These are phyloP conservation scores for Indicator indicator DNA, from an alignment of 2,113 vertebrate genomes.

Conservation along the genomic window DNA sequence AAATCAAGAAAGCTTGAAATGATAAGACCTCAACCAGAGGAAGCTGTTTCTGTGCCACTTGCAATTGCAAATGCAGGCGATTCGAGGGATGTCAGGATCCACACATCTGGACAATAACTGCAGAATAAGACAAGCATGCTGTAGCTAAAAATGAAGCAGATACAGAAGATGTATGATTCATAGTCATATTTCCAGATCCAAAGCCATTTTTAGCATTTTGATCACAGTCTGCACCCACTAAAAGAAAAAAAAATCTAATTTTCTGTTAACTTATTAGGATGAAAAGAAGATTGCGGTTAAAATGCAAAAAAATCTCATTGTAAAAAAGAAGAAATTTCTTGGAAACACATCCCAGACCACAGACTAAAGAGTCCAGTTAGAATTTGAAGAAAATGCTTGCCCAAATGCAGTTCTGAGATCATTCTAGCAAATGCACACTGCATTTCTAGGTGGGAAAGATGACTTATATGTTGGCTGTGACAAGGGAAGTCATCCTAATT, in stretches of 20 bases:
- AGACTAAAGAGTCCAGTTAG: not conserved
- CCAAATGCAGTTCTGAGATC: not conserved
- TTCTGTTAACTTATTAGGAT: not conserved
- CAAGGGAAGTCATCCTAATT: constrained; percentile 10
- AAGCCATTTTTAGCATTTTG: not conserved
- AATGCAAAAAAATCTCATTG: not conserved
- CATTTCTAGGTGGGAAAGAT: constrained; percentile 24
- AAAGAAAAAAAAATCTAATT: not conserved
- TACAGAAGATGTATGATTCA: not conserved
- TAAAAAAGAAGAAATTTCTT: not conserved
- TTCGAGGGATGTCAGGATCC: not conserved
- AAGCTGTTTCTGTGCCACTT: constrained; percentile 24
- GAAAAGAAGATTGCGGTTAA: not conserved
- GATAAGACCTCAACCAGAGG: not conserved
- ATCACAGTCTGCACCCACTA: not conserved
- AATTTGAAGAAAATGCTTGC: not conserved
- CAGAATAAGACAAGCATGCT: not conserved
- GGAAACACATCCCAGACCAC: fast-evolving
- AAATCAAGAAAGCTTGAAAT: constrained; percentile 46
- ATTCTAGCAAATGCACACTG: not conserved
- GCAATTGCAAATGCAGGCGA: constrained; percentile 7
- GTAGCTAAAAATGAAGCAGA: not conserved
- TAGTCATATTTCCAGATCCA: not conserved
- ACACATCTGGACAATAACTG: constrained; percentile 10
- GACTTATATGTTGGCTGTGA: not conserved